These are phyloP conservation scores for Artemia sp. DNA, from an alignment of 2,888 invertebrate species.

Conservation along the genomic window DNA sequence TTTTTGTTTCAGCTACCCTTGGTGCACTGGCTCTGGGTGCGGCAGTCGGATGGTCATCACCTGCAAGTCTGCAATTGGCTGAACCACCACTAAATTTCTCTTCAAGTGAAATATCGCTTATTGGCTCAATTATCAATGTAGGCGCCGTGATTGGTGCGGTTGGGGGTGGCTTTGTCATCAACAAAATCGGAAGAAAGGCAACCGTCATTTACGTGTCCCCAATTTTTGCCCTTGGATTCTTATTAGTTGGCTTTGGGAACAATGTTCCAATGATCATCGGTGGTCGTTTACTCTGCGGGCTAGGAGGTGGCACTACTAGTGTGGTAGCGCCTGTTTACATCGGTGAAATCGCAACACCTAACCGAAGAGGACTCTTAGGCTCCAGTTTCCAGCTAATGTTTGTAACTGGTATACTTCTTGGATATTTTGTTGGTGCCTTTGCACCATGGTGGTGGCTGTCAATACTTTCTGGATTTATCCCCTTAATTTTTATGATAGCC, in stretches of 20 bases:
- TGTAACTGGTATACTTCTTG: constrained; percentile 59
- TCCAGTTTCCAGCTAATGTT: constrained; percentile 74
- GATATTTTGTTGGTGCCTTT: constrained; percentile 52
- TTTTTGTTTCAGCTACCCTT: constrained; percentile 43
- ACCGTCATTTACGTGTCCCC: constrained; percentile 38
- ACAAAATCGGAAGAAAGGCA: constrained; percentile 39
- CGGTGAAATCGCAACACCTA: constrained; percentile 63
- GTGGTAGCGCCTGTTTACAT: constrained; percentile 67
- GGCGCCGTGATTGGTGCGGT: constrained; percentile 39
- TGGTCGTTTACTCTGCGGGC: constrained; percentile 47
- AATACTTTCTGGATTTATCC: constrained; percentile 45
- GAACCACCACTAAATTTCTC: constrained; percentile 15
- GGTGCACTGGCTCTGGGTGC: constrained; percentile 61
- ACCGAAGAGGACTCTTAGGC: constrained; percentile 63
- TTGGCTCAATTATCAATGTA: constrained; percentile 40
- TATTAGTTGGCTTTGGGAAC: constrained; percentile 37
- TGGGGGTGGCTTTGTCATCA: constrained; percentile 35
- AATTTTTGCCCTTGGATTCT: constrained; percentile 43
- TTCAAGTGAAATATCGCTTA: constrained; percentile 33
- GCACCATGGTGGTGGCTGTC: constrained; percentile 45
- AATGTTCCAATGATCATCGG: constrained; percentile 34
- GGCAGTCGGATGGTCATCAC: constrained; percentile 58
- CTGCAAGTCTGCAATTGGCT: constrained; percentile 32
- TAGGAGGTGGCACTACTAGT: constrained; percentile 61
- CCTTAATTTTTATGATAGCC: constrained; percentile 45